Evolutionary conservation across 2,113 vertebrate genomes (phyloP).

Genomic region (Pseudolaguvia tuberculata): DNA sequence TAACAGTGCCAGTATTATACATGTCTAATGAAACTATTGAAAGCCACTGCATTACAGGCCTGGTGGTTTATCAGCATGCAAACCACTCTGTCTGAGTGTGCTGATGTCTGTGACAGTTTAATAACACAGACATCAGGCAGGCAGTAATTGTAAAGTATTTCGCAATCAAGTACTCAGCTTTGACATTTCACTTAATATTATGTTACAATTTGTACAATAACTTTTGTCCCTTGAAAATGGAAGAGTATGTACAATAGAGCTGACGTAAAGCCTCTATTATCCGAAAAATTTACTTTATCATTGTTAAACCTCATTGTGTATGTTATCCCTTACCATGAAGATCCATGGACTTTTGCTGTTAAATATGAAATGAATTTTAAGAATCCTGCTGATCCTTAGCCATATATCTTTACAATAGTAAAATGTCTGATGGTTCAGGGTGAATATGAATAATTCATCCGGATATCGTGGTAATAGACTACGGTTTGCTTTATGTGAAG

Average conservation of each 20-base stretch:
- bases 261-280: slow-evolving; percentile 7
- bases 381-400: background rate
- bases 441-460: background rate
- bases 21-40: background rate
- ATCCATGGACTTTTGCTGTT: background rate
- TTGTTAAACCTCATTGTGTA: background rate
- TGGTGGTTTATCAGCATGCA: slow-evolving; percentile 1
- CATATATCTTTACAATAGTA: background rate
- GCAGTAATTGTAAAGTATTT: background rate
- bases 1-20: background rate
- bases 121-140: slow-evolving; percentile 2
- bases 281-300: background rate
- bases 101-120: slow-evolving; percentile 17
- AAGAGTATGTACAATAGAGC: background rate
- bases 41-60: background rate
- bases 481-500: background rate
- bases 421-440: background rate
- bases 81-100: background rate
- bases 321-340: background rate
- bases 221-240: background rate
- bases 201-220: background rate
- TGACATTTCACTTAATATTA: background rate
- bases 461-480: background rate
- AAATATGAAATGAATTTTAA: background rate
- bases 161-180: background rate